A percentile compares a stretch with the other conserved stretches of the same genome.
Evolutionary conservation across 2,797 vertebrate species (phyloP).

Genomic region (Sebastes trivittatus): DNA sequence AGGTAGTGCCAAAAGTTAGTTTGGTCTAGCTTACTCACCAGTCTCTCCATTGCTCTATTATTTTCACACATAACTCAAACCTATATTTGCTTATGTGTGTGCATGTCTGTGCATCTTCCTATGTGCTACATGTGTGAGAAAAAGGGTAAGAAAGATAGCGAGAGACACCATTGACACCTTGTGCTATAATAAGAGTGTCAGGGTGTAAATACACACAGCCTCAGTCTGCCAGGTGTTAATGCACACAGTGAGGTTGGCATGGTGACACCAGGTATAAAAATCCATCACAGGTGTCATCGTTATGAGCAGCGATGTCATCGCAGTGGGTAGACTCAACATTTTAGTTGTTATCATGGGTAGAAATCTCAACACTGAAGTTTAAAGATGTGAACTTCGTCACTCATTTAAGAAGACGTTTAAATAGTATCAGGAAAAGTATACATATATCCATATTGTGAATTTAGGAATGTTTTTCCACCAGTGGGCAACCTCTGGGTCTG

Average conservation of each 20-base stretch:
- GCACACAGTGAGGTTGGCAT: background rate
- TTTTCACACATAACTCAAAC: background rate
- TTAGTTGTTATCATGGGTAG: background rate
- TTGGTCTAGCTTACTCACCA: background rate
- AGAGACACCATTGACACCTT: background rate
- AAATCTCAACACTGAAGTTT: background rate
- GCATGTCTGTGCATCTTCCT: background rate
- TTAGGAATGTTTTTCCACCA: background rate
- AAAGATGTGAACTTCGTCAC: background rate
- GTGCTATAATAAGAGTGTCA: background rate
- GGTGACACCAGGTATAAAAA: background rate
- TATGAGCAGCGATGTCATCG: background rate
- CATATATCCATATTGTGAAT: background rate
- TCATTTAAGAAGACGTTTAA: background rate
- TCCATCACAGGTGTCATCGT: background rate
- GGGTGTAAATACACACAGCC: background rate
- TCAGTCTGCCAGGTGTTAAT: conserved; percentile 14
- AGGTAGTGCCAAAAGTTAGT: background rate
- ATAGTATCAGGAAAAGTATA: background rate
- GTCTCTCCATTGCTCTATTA: background rate
- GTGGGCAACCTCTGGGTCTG: background rate
- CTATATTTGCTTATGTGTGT: background rate
- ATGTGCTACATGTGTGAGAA: background rate
- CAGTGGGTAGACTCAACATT: background rate
- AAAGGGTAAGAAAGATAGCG: background rate